Percentiles rank a stretch among this genome's conserved stretches.
phyloP scores from a whole-genome alignment of 2,888 invertebrate species.

The Octodonta nipae region DNA sequence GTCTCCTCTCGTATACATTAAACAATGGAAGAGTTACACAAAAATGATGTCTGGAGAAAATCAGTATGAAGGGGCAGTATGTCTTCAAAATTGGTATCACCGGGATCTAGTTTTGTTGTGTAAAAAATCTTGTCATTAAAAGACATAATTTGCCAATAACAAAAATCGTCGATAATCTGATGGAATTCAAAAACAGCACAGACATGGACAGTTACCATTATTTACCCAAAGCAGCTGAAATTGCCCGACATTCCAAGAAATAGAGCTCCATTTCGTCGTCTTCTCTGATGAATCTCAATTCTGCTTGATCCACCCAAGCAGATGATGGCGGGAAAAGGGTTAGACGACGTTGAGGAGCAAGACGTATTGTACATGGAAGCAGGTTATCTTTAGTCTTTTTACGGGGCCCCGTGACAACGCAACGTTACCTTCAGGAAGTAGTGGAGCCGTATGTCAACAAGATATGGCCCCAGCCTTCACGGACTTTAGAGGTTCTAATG shows the following conservation, averaged over 20 bases:
- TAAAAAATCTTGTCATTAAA: slow-evolving; percentile 96
- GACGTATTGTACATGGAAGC: too few relatives aligned
- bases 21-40: slow-evolving; percentile 78
- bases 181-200: slow-evolving; percentile 64
- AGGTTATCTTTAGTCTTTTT: too few relatives aligned
- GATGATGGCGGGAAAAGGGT: too few relatives aligned
- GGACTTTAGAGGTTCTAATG: too few relatives aligned
- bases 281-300: too few relatives aligned
- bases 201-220: slow-evolving; percentile 83
- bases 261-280: slow-evolving; percentile 59
- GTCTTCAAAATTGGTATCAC: slow-evolving; percentile 94
- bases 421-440: too few relatives aligned
- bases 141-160: slow-evolving; percentile 93
- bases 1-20: slow-evolving; percentile 73
- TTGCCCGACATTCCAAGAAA: slow-evolving; percentile 51
- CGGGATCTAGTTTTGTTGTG: slow-evolving; percentile 94
- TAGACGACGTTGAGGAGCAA: too few relatives aligned
- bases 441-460: too few relatives aligned
- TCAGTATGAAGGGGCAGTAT: slow-evolving; percentile 88
- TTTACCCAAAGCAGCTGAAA: slow-evolving; percentile 87
- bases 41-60: slow-evolving; percentile 57
- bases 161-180: slow-evolving; percentile 77
- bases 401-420: too few relatives aligned
- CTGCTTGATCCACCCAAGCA: too few relatives aligned
- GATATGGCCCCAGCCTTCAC: too few relatives aligned